A percentile compares a stretch with the other conserved stretches of the same genome.
Evolutionary conservation across 1,140 invertebrate genomes (phyloP).

Genomic region (Monomorium pharaonis): DNA sequence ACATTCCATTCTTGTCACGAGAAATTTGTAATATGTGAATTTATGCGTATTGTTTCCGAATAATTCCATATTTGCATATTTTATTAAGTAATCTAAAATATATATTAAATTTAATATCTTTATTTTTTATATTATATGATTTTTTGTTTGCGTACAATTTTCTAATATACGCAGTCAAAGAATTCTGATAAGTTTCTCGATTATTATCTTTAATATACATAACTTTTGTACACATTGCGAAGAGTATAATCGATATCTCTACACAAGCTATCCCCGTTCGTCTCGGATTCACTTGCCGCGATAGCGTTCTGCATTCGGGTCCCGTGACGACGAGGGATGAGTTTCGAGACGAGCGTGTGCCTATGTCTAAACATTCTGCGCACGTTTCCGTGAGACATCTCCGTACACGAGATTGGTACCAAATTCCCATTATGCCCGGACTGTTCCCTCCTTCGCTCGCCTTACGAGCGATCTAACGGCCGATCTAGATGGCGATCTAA

Average conservation of each 20-base stretch:
- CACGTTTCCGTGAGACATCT: slow-evolving; percentile 64
- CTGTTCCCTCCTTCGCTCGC: background rate
- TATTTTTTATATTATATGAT: too few relatives aligned
- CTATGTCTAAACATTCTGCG: slow-evolving; percentile 48
- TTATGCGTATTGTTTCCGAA: too few relatives aligned
- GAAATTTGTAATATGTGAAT: background rate
- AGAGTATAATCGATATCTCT: background rate
- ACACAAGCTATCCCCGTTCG: background rate
- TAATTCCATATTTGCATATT: too few relatives aligned
- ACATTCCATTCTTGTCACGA: background rate
- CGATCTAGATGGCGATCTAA: slow-evolving; percentile 58
- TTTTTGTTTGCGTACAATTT: too few relatives aligned
- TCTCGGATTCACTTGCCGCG: background rate
- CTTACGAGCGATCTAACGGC: slow-evolving; percentile 48
- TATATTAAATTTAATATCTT: too few relatives aligned
- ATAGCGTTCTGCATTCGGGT: background rate
- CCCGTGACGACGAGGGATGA: slow-evolving; percentile 11
- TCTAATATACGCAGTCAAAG: too few relatives aligned
- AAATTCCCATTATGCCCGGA: slow-evolving; percentile 62
- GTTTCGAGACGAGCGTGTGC: slow-evolving; percentile 18
- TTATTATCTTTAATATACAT: too few relatives aligned
- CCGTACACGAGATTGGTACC: slow-evolving; percentile 64
- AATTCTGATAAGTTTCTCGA: background rate
- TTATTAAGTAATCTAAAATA: too few relatives aligned
- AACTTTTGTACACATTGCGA: too few relatives aligned